These are phyloP conservation scores for Catalaphyllia jardinei DNA, from an alignment of 64 coral and sea anemone species.

Conservation along the genomic window DNA sequence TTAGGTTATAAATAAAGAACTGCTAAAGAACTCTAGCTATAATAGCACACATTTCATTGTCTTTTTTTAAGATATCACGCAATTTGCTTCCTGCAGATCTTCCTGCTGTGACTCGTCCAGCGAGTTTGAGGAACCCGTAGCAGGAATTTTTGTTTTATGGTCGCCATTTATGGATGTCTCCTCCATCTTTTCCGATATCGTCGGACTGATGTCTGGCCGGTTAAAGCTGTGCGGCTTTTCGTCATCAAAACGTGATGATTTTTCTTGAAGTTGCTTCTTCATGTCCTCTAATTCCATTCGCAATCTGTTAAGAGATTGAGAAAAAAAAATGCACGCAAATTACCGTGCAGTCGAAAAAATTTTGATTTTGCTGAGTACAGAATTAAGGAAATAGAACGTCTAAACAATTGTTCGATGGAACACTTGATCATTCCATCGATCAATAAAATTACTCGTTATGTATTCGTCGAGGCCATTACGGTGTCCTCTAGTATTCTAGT, in stretches of 20 bases:
- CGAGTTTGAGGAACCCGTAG: background rate
- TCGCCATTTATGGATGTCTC: background rate
- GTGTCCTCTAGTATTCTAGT: no score
- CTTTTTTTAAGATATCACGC: constrained; percentile 19
- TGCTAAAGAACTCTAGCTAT: no score
- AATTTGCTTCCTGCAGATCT: constrained; percentile 1
- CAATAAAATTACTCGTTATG: no score
- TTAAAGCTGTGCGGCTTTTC: background rate
- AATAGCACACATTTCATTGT: no score
- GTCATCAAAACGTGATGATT: background rate
- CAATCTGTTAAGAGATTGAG: background rate
- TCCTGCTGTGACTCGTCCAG: background rate
- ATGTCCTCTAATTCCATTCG: constrained; percentile 31
- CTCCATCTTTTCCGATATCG: background rate
- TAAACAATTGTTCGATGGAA: no score
- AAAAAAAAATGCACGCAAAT: background rate
- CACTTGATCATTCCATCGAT: no score
- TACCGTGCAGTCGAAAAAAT: no score
- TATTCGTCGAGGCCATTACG: no score
- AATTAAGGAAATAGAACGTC: no score
- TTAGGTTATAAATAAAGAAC: no score
- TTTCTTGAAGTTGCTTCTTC: background rate
- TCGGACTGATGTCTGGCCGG: background rate
- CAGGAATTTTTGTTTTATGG: background rate
- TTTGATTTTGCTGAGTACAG: no score